Conservation (phyloP, 2,888 invertebrate genomes). For the Zootermopsis nevadensis region DNA sequence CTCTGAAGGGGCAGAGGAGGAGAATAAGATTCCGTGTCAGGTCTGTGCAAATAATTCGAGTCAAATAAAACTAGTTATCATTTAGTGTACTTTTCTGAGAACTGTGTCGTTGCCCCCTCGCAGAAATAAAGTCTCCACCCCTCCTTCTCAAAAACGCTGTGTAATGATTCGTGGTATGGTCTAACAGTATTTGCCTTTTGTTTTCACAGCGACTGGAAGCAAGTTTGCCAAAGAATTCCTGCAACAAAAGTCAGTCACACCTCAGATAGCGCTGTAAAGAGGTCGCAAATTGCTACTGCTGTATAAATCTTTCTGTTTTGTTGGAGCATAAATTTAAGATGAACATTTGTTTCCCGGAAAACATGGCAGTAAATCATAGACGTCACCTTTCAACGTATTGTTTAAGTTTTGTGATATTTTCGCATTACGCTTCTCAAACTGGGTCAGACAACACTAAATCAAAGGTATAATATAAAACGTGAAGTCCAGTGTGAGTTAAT, state of each 20-base stretch:
- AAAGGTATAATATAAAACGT: no score
- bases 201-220: neutral
- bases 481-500: no score
- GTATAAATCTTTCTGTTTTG: neutral
- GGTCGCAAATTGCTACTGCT: neutral
- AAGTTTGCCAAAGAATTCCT: neutral
- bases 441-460: no score
- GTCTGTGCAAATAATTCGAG: slow-evolving; percentile 1
- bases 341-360: no score
- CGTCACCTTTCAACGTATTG: no score
- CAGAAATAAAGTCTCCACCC: neutral
- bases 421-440: no score
- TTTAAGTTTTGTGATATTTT: no score
- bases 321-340: neutral
- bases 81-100: slow-evolving; percentile 9
- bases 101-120: neutral
- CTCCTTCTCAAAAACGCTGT: neutral
- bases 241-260: neutral
- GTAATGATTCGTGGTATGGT: slow-evolving; percentile 1
- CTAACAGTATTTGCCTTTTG: neutral
- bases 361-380: no score
- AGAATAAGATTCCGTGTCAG: neutral
- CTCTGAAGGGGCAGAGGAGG: neutral
- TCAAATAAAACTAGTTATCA: neutral
- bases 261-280: neutral